Evolutionary conservation across 2,888 invertebrate genomes (phyloP).

Genomic region (Spodoptera picta): DNA sequence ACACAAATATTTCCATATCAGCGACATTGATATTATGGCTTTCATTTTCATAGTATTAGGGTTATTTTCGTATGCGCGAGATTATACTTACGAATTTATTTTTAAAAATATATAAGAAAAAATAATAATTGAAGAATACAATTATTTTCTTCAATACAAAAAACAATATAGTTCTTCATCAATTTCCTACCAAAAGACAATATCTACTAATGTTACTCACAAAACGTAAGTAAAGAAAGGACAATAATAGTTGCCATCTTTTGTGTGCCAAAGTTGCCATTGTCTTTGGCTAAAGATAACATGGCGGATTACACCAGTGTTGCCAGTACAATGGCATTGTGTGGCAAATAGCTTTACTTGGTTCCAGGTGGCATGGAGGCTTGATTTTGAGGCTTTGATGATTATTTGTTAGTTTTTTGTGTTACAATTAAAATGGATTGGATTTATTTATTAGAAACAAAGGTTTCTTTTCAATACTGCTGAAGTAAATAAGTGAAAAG

Average conservation of each 20-base stretch:
- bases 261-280: constrained; percentile 39
- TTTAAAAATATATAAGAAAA: no score
- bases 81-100: no score
- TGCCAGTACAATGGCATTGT: constrained; percentile 36
- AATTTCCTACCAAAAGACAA: constrained; percentile 5
- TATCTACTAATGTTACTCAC: not conserved
- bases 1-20: no score
- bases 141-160: no score
- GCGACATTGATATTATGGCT: no score
- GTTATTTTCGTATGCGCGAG: no score
- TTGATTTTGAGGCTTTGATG: constrained; percentile 13
- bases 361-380: constrained; percentile 5
- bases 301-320: constrained; percentile 31
- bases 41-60: no score
- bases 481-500: no score
- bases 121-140: no score
- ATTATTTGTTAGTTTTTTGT: not conserved
- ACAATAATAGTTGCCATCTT: constrained; percentile 30
- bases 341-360: constrained; percentile 16
- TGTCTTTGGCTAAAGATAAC: constrained; percentile 49
- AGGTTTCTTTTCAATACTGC: no score
- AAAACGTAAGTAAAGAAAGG: constrained; percentile 11
- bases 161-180: not conserved
- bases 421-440: no score
- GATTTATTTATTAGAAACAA: no score